Percentiles rank a stretch among this genome's conserved stretches.
Evolutionary conservation across 2,797 vertebrate genomes (phyloP).

Genomic region (Hydrophis major): DNA sequence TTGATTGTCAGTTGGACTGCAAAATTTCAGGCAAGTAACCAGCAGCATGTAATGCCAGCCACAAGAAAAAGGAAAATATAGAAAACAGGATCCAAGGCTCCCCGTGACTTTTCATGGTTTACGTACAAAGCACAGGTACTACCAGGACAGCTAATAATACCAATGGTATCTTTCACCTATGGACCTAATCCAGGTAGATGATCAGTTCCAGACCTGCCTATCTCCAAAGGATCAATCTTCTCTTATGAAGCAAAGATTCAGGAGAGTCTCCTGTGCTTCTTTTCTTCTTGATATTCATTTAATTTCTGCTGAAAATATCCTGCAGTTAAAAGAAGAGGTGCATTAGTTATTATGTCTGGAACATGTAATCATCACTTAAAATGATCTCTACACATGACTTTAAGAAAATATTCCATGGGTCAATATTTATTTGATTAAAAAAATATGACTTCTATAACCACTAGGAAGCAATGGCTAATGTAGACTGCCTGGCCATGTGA

Average conservation of each 20-base stretch:
- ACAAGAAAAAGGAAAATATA: constrained; percentile 24
- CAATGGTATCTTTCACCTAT: not conserved
- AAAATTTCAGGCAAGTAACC: constrained; percentile 9
- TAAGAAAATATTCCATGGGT: not conserved
- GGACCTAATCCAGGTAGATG: not conserved
- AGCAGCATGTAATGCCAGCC: constrained; percentile 45
- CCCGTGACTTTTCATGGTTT: not conserved
- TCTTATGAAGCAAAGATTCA: constrained; percentile 42
- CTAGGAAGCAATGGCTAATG: not conserved
- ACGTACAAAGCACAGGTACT: not conserved
- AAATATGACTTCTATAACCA: not conserved
- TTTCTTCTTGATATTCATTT: constrained; percentile 68
- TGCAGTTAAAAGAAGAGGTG: constrained; percentile 41
- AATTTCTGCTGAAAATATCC: constrained; percentile 73
- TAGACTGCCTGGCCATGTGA: not conserved
- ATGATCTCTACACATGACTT: not conserved
- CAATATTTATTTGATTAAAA: not conserved
- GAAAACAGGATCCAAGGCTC: constrained; percentile 1
- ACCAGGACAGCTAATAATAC: constrained; percentile 1
- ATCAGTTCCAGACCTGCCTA: not conserved
- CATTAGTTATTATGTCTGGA: not conserved
- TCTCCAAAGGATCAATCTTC: not conserved
- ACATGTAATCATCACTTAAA: not conserved
- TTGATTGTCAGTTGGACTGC: fast-evolving
- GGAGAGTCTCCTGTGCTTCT: constrained; percentile 66